Percentiles rank a stretch among this genome's conserved stretches.
These are phyloP conservation scores for Periphyllus acericola DNA, from an alignment of 2,888 invertebrate genomes.

Conservation along the genomic window DNA sequence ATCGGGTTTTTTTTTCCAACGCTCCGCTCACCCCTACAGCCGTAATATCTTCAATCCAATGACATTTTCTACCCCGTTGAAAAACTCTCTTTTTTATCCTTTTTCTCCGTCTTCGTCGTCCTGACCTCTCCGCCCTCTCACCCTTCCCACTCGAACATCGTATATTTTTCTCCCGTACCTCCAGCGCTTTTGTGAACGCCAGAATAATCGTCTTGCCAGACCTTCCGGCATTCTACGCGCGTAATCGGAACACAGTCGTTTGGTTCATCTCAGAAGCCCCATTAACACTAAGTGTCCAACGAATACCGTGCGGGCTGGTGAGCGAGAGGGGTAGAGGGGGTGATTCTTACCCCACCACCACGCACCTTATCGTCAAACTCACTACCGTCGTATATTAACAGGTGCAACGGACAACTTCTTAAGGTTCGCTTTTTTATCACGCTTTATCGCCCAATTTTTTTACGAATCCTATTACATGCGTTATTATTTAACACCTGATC, in stretches of 20 bases:
- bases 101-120: neutral
- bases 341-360: neutral
- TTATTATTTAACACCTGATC: too few species aligned
- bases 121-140: neutral
- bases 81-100: conserved; percentile 21
- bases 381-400: too few species aligned
- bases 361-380: neutral
- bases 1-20: neutral
- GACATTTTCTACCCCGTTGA: conserved; percentile 35
- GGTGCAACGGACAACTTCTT: too few species aligned
- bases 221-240: conserved; percentile 25
- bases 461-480: too few species aligned
- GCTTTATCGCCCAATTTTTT: neutral
- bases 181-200: conserved; percentile 20
- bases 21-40: neutral
- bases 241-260: conserved; percentile 41
- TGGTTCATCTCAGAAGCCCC: conserved; percentile 32
- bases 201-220: neutral
- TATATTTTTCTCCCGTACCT: neutral
- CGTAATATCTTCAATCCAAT: conserved; percentile 28
- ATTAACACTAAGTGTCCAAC: conserved; percentile 47
- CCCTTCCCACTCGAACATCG: neutral
- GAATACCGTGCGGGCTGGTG: neutral
- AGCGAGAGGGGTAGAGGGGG: neutral
- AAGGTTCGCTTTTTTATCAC: neutral